A percentile compares a stretch with the other conserved stretches of the same genome.
phyloP scores from a whole-genome alignment of 2,888 invertebrate species.

The Clepsis dumicolana region DNA sequence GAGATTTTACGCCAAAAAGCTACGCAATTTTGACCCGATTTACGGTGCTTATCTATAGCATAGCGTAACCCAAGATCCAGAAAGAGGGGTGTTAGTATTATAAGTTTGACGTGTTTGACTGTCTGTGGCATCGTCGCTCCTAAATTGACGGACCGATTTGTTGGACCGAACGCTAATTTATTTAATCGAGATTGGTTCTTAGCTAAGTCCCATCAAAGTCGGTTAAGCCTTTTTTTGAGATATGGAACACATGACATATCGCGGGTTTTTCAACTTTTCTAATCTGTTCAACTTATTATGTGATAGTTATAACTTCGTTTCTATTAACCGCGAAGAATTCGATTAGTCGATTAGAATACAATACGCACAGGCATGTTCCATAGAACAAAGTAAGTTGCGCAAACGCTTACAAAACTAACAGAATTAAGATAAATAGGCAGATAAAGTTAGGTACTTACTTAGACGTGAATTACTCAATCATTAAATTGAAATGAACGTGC shows the following conservation, averaged over 20 bases:
- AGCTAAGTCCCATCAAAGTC: too few species aligned
- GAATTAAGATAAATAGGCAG: constrained; percentile 10
- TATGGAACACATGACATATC: too few species aligned
- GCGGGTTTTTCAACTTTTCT: background rate
- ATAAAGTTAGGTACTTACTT: background rate
- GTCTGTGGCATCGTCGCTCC: too few species aligned
- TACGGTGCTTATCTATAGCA: too few species aligned
- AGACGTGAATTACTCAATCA: background rate
- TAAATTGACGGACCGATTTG: too few species aligned
- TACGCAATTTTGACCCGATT: background rate
- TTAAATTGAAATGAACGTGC: background rate
- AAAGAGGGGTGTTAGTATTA: too few species aligned
- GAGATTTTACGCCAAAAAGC: background rate
- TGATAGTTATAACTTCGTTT: background rate
- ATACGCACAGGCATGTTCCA: constrained; percentile 20
- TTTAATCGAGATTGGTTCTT: too few species aligned
- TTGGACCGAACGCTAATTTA: too few species aligned
- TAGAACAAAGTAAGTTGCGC: constrained; percentile 29
- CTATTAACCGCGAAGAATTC: constrained; percentile 9
- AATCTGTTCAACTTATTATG: background rate
- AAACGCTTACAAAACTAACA: constrained; percentile 36
- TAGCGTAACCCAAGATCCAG: too few species aligned
- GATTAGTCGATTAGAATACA: constrained; percentile 25
- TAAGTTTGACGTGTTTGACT: too few species aligned
- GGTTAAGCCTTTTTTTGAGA: too few species aligned